A percentile compares a stretch with the other conserved stretches of the same genome.
These are phyloP conservation scores for Coracopsis vasa DNA, from an alignment of 2,113 vertebrate genomes.

Conservation along the genomic window DNA sequence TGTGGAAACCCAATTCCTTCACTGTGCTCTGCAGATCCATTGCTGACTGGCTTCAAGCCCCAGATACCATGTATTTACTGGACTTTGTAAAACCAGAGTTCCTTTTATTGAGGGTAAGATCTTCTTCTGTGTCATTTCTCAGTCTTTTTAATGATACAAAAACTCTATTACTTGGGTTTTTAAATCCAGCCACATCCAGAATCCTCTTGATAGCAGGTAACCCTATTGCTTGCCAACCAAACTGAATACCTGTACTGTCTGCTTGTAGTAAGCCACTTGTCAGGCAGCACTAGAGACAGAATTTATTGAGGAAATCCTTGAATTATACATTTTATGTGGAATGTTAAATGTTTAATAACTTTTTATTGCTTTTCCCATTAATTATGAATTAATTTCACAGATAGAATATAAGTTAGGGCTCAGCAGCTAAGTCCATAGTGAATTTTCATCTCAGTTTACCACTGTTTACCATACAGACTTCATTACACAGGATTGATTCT, in stretches of 20 bases:
- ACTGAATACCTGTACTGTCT: not conserved
- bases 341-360: not conserved
- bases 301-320: not conserved
- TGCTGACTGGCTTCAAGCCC: slow-evolving; percentile 95
- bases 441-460: not conserved
- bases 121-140: not conserved
- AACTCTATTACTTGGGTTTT: not conserved
- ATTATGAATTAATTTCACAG: not conserved
- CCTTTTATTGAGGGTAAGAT: slow-evolving; percentile 89
- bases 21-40: slow-evolving; percentile 82
- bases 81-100: slow-evolving; percentile 99
- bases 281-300: not conserved
- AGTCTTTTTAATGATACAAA: not conserved
- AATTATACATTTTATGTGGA: not conserved
- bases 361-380: not conserved
- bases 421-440: not conserved
- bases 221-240: not conserved
- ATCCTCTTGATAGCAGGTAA: not conserved
- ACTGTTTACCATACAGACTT: not conserved
- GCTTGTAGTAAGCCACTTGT: not conserved
- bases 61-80: slow-evolving; percentile 96
- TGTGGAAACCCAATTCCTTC: not conserved
- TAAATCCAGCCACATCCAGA: not conserved
- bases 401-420: not conserved
- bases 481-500: not conserved